Base-by-base conservation (phyloP, 2,113 vertebrate species). In the Oryzias curvinotus region DNA sequence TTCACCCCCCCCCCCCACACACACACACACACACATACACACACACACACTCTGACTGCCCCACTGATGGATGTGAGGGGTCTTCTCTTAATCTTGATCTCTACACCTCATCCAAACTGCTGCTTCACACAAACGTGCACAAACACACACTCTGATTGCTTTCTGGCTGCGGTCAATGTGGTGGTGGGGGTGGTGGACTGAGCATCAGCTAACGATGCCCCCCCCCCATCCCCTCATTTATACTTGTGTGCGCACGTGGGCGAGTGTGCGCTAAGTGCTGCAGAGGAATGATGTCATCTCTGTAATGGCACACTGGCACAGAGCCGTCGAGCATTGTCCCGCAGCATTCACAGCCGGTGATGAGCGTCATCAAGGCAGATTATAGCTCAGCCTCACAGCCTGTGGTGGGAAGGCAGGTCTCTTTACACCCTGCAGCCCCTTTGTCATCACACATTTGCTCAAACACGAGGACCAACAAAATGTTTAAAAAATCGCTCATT, bases 241-340 rank as follows among this genome's bases (percentile, higher is more conserved):
- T 36, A 10, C 7, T 6, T 30, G 28, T 30, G 60, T 43, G 69
- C 8, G 46, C 50, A 63, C 49, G 64, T 67, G 62, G 57, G 50
- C 43, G 28, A 44, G 30, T 54, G 56, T 62, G 66, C 41, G 52
- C 44, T 82, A 82, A 88, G 82, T 89, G 80, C 82, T 89, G 89
- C 89, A 89, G 89, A 87, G 76, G 75, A 78, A 86, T 89, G 89
- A 90, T 89, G 87, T 90, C 85, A 90, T 89, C 85, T 49, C 77
- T 88, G 82, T 90, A 88, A 86, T 80, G 75, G 82, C 83, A 86
- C 81, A 83, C 83, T 76, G 80, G 74, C 73, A 81, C 72, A 76
- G 78, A 85, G 84, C 58, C 47, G 61, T 30, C 68, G 61, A 73
- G 72, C 73, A 46, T 72, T 83, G 77, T 82, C 75, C 75, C 47